Evolutionary conservation across 2,797 vertebrate species (phyloP).

Genomic region (Mus caroli): DNA sequence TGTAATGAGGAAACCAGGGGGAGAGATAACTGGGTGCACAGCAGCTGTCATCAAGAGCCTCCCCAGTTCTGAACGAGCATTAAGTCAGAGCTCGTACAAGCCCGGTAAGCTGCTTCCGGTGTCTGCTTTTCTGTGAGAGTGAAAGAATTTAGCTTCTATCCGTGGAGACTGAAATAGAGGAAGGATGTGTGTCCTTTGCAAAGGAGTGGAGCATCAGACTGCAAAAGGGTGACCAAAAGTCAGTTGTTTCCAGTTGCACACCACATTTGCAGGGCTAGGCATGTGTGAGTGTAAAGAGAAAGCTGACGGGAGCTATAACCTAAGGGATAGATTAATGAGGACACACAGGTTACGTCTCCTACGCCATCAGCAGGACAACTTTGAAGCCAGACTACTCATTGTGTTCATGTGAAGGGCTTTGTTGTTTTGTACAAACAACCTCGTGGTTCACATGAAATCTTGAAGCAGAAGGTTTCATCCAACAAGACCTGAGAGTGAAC

Average conservation of each 20-base stretch:
- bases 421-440: neutral
- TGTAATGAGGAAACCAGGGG: neutral
- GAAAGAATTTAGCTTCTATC: neutral
- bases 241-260: neutral
- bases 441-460: conserved; percentile 39
- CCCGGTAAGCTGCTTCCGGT: neutral
- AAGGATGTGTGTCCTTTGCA: neutral
- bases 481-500: neutral
- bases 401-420: neutral
- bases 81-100: conserved; percentile 11
- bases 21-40: neutral
- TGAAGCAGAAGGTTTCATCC: conserved; percentile 9
- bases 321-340: neutral
- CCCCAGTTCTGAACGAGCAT: neutral
- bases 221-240: neutral
- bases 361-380: neutral
- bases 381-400: neutral
- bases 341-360: neutral
- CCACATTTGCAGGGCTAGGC: neutral
- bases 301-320: neutral
- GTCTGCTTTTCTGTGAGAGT: neutral
- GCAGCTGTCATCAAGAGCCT: neutral
- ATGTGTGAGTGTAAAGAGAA: neutral
- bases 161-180: neutral
- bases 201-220: neutral